Evolutionary conservation across 1,140 invertebrate genomes (phyloP), one percentile per base, ranked within the genome.

Genomic region (Nephila pilipes): DNA sequence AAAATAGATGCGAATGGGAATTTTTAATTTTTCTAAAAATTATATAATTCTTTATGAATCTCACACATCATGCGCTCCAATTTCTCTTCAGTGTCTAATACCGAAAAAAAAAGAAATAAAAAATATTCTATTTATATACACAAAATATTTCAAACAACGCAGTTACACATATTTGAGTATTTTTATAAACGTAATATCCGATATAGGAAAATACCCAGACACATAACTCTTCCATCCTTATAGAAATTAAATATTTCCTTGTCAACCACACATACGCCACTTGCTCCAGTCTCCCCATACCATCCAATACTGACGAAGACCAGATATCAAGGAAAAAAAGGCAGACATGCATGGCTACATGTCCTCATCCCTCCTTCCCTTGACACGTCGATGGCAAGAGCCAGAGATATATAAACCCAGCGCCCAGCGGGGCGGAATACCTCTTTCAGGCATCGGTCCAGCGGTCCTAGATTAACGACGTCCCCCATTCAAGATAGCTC

Each of bases 401-500:
- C 58, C 16, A 14, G 58, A 60, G 58, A 75, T 83, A 75, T 55
- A 91, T 91, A 46, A 38, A 91, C 79, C 69, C 69, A 57, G 54
- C 83, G 79, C 54, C 89, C 89, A 91, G 55, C 32, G 55, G 58
- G 14, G 57, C 69, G 89, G 89, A 91, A 91, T 55, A 58, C 75
- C 58, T 91, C 29, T 32, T 81, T 83, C 80, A 65, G 25, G 32
- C 20, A 32, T 63, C 57, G 89, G 89, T 83, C 79, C 89, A 91
- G 32, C 69, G n/a, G 8, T 22, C 80, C 25, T 65, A 91, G 89
- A 91, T 91, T 91, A 91, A 91, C 89, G 89, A 91, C 65, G 29
- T 38, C 16, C 80, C 79, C 89, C 58, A 91, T 91, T 91, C 79
- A 57, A 79, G 89, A 83, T 91, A 79, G 79, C 89, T 79, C 60